These are phyloP conservation scores for Pantherophis alleghaniensis DNA, from an alignment of 2,797 vertebrate genomes.

Conservation along the genomic window DNA sequence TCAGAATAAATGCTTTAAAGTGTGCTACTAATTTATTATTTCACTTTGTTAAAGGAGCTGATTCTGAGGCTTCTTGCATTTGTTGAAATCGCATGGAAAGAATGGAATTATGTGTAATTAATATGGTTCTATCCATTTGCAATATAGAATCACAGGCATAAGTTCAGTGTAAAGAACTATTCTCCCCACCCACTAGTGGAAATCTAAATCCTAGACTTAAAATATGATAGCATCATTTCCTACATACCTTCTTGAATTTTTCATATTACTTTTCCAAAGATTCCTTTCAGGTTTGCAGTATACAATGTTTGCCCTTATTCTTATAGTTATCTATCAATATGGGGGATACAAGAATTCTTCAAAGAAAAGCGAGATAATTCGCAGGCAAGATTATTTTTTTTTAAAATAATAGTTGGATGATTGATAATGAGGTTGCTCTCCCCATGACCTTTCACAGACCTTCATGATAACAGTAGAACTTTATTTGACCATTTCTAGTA, in stretches of 20 bases:
- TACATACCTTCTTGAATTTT: neutral
- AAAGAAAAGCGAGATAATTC: neutral
- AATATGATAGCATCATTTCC: neutral
- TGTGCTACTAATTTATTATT: neutral
- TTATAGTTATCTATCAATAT: neutral
- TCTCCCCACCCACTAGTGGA: neutral
- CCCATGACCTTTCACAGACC: neutral
- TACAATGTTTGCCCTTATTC: neutral
- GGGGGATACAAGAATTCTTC: neutral
- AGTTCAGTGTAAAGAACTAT: neutral
- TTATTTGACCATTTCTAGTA: neutral
- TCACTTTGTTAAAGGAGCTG: neutral
- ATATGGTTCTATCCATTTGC: neutral
- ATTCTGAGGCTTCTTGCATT: neutral
- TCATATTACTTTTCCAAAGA: neutral
- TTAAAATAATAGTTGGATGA: neutral
- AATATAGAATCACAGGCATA: neutral
- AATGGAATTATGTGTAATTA: neutral
- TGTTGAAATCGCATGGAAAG: neutral
- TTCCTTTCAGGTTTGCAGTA: neutral
- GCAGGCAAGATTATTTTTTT: neutral
- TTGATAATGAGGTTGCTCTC: neutral
- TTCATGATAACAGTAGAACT: neutral
- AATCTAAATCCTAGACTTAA: neutral
- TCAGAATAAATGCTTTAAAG: neutral